Conservation (phyloP, 2,113 vertebrate species). For the Balaeniceps rex region DNA sequence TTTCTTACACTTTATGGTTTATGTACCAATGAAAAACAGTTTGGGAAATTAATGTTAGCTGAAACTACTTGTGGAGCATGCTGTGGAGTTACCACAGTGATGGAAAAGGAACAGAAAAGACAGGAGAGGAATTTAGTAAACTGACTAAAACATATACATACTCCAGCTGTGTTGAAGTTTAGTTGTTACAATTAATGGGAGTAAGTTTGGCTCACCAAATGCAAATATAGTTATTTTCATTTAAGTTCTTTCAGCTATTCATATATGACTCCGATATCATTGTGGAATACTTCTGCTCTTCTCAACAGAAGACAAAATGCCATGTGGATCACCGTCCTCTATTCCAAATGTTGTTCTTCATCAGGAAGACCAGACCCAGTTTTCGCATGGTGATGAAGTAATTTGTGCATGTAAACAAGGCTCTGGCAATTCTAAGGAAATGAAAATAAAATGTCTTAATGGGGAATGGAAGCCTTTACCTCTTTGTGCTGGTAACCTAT, state of each 20-base stretch:
- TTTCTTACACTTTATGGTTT: background rate
- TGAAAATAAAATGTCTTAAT: conserved; percentile 27
- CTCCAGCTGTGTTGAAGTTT: background rate
- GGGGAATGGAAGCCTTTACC: conserved; percentile 55
- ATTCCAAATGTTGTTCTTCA: background rate
- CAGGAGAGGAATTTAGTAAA: background rate
- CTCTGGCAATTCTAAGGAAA: background rate
- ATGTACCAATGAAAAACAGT: background rate
- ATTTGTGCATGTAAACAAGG: background rate
- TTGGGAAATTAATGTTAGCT: background rate
- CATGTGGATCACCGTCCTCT: background rate
- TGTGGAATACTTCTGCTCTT: background rate
- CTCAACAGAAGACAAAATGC: conserved; percentile 16
- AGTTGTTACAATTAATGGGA: background rate
- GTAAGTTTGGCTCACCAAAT: background rate
- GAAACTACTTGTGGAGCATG: background rate
- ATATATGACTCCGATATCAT: background rate
- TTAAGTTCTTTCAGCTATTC: background rate
- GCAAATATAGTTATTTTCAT: background rate
- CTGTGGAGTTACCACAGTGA: background rate
- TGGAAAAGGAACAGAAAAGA: background rate
- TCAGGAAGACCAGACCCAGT: background rate
- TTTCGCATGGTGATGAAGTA: conserved; percentile 18
- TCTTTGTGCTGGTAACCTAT: conserved; percentile 37
- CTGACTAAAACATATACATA: background rate